Base-by-base conservation (phyloP, 2,888 invertebrate genomes). In the Andrena flavipes region DNA sequence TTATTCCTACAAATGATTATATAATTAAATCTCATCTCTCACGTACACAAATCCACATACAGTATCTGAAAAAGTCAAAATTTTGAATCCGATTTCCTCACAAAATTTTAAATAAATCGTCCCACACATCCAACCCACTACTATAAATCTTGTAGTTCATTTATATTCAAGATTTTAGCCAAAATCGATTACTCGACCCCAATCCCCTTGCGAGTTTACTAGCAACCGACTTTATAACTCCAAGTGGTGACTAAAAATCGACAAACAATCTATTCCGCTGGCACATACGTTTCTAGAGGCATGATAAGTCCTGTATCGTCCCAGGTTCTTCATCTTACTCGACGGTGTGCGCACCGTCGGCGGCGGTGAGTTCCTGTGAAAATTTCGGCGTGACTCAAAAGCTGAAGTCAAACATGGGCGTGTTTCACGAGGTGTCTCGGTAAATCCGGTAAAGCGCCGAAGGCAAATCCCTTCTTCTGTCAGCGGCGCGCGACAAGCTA, bases 331-430 rank as follows among this genome's bases (percentile, higher is more conserved):
- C 72, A 68, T 63, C 56, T 59, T 30, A 59, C 65, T 69, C 56
- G 78, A 82, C 69, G 54, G 35, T 35, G 60, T 63, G 69, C 77
- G 54, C 54, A 70, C 59, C 84, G 49, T n/a, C 62, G 89, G 81
- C 85, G 89, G 85, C 89, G 88, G 84, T 85, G 88, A 88, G 89
- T 88, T 92, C 91, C 91, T 89, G 89, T 92, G 91, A 92, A 93
- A 93, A 93, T 93, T 93, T 93, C 93, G 93, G 93, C 91, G 90
- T 90, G 91, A 91, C 89, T 92, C 92, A 93, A 93, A 93, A 92
- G 92, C 92, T 89, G 5, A 93, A 92, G 92, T 90, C 91, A 93
- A 93, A 93, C 91, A 93, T 92, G 91, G 93, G 93, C 92, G 93
- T 92, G 93, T 91, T 92, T 90, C 90, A 84, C 90, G 87, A 87